Conservation (phyloP, 2,888 invertebrate species). For the Leucophenga maculata region DNA sequence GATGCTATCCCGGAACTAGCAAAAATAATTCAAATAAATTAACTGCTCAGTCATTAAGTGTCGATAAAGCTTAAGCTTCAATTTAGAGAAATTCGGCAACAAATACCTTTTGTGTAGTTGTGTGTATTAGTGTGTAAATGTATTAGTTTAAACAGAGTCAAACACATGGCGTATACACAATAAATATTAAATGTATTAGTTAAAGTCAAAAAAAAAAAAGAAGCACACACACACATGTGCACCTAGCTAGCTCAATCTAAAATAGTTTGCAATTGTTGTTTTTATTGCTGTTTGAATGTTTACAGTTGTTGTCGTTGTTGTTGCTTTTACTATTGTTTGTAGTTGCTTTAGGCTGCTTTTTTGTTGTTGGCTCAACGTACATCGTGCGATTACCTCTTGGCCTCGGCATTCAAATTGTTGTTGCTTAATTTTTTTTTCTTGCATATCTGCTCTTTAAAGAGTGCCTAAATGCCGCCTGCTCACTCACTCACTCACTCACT, state of each 20-base stretch:
- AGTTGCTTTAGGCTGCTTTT: constrained; percentile 42
- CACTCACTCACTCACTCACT: not conserved
- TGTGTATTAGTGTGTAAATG: too few relatives aligned
- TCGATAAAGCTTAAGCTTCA: too few relatives aligned
- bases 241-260: not conserved
- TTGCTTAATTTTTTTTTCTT: not conserved
- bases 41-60: too few relatives aligned
- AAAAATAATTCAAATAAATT: too few relatives aligned
- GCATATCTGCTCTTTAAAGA: too few relatives aligned
- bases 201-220: constrained; percentile 44
- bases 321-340: constrained; percentile 43
- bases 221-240: constrained; percentile 18
- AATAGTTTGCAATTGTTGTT: constrained; percentile 8
- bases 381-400: constrained; percentile 54
- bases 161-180: constrained; percentile 40
- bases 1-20: too few relatives aligned
- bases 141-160: constrained; percentile 4
- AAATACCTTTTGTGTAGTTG: too few relatives aligned
- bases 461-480: not conserved
- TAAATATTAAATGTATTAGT: constrained; percentile 28
- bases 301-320: constrained; percentile 27
- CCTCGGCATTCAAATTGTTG: constrained; percentile 50
- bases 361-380: constrained; percentile 40
- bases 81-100: too few relatives aligned
- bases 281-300: not conserved